Conservation (phyloP, 2,888 invertebrate genomes). For the Drosophila dives region DNA sequence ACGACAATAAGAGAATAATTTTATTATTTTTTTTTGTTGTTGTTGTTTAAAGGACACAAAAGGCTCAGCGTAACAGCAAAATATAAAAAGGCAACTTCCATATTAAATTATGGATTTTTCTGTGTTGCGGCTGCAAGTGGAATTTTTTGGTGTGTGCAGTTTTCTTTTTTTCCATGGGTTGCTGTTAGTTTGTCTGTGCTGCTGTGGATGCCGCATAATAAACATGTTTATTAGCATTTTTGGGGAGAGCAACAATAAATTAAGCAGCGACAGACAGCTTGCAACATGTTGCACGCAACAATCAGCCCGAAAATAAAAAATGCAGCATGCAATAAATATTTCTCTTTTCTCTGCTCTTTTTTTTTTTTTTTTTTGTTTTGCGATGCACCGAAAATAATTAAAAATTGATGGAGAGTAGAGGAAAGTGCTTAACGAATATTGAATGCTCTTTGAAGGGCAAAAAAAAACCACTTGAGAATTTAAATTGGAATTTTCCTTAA, state of each 20-base stretch:
- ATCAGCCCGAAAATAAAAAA: constrained; percentile 59
- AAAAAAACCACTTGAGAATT: neutral
- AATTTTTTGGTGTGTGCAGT: constrained; percentile 39
- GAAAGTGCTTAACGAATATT: constrained; percentile 17
- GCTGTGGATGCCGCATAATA: constrained; percentile 66
- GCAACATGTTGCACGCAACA: constrained; percentile 79
- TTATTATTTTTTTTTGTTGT: neutral
- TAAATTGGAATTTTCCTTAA: neutral
- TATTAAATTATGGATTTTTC: constrained; percentile 69
- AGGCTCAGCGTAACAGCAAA: constrained; percentile 10
- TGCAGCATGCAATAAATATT: constrained; percentile 67
- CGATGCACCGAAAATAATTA: constrained; percentile 50
- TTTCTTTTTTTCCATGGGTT: constrained; percentile 47
- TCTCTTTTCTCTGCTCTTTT: constrained; percentile 15
- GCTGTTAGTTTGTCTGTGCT: constrained; percentile 4
- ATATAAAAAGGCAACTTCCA: constrained; percentile 12
- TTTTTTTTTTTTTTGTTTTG: neutral
- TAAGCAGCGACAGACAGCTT: constrained; percentile 59
- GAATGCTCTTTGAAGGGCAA: constrained; percentile 16
- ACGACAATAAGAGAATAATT: constrained; percentile 51
- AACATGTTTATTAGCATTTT: constrained; percentile 80
- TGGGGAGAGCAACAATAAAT: constrained; percentile 68
- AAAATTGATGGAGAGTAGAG: constrained; percentile 24
- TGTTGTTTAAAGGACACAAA: constrained; percentile 37
- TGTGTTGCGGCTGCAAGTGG: constrained; percentile 27